These are phyloP conservation scores for Aegithalos caudatus DNA, from an alignment of 2,113 vertebrate species.

Conservation along the genomic window DNA sequence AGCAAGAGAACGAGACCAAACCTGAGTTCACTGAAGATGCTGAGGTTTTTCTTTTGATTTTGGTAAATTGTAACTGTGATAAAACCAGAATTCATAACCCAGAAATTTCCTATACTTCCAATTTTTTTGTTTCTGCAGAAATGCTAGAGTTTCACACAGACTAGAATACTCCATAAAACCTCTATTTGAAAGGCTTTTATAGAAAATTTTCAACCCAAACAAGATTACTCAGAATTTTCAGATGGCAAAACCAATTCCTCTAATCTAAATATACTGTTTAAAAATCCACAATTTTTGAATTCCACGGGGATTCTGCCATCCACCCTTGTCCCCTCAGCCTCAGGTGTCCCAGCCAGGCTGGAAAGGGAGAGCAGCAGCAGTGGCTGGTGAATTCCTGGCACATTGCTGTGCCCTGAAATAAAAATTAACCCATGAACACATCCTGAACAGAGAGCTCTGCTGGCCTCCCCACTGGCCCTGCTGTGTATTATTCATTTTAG, in stretches of 20 bases:
- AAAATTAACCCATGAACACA: not conserved
- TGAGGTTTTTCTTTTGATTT: not conserved
- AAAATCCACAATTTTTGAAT: not conserved
- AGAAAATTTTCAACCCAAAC: not conserved
- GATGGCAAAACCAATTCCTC: not conserved
- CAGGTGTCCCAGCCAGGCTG: not conserved
- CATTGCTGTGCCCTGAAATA: conserved; percentile 3
- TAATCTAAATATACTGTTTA: not conserved
- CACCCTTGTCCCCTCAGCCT: not conserved
- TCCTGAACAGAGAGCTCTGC: not conserved
- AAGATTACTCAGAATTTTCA: not conserved
- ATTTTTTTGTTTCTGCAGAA: not conserved
- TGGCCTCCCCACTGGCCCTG: not conserved
- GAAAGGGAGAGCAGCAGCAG: conserved; percentile 27
- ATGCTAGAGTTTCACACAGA: not conserved
- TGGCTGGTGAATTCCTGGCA: conserved; percentile 13
- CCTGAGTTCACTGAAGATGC: not conserved
- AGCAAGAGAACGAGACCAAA: not conserved
- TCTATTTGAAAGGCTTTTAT: not conserved
- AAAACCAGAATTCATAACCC: not conserved
- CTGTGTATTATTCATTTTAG: conserved; percentile 10
- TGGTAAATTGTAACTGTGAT: not conserved
- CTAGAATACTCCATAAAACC: not conserved
- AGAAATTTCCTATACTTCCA: not conserved
- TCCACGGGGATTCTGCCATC: not conserved